These are phyloP conservation scores for Cynopterus brachyotis DNA, from an alignment of 2,113 vertebrate genomes.

Conservation along the genomic window DNA sequence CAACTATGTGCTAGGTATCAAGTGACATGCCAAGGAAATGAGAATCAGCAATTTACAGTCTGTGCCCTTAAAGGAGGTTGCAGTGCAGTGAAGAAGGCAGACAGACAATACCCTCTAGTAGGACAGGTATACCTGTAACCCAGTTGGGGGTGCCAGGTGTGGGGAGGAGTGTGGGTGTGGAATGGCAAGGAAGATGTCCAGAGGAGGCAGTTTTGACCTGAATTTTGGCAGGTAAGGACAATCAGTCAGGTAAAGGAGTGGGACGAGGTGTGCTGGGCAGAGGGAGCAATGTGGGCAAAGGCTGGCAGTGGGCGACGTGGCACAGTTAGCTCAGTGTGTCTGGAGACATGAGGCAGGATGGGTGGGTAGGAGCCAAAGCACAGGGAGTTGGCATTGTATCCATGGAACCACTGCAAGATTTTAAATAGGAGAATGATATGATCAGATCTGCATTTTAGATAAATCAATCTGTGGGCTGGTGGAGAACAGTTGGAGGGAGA, in stretches of 20 bases:
- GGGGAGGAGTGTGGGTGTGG: too few relatives aligned
- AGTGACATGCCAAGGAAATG: background rate
- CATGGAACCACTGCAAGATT: background rate
- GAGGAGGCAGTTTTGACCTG: background rate
- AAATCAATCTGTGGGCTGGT: background rate
- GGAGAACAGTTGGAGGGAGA: background rate
- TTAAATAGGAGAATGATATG: background rate
- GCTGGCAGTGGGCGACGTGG: rapidly evolving
- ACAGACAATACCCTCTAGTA: background rate
- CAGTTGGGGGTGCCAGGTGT: background rate
- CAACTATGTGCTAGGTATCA: too few relatives aligned
- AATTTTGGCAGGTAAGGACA: background rate
- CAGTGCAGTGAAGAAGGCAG: background rate
- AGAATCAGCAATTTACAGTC: background rate
- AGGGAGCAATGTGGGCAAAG: background rate
- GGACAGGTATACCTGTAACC: background rate
- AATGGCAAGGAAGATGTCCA: background rate
- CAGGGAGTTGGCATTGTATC: background rate
- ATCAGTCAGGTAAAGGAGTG: background rate
- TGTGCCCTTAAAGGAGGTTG: background rate
- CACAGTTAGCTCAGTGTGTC: background rate
- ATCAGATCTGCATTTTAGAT: background rate
- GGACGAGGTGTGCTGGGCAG: background rate
- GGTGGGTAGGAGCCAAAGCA: background rate
- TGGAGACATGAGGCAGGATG: background rate